Percentiles rank a stretch among this genome's conserved stretches.
These are phyloP conservation scores for Dryadula phaetusa DNA, from an alignment of 2,888 invertebrate genomes.

Conservation along the genomic window DNA sequence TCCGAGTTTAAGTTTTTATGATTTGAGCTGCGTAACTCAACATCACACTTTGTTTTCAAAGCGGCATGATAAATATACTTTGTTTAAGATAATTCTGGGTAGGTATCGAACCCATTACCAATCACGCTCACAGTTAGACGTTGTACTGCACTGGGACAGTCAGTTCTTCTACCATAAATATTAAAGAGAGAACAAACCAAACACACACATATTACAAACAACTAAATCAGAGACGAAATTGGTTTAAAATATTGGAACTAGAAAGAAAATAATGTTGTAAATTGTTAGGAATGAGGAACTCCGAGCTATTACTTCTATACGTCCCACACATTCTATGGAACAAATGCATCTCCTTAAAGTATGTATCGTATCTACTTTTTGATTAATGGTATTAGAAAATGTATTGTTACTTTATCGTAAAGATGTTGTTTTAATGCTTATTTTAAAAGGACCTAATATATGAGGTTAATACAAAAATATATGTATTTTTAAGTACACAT, in stretches of 20 bases:
- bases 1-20: too few relatives aligned
- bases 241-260: slow-evolving; percentile 7
- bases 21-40: too few relatives aligned
- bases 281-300: slow-evolving; percentile 47
- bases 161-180: too few relatives aligned
- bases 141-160: too few relatives aligned
- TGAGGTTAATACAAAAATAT: neutral
- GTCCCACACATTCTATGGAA: slow-evolving; percentile 52
- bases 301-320: slow-evolving; percentile 52
- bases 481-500: too few relatives aligned
- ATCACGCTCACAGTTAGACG: too few relatives aligned
- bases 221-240: slow-evolving; percentile 4
- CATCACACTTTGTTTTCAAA: too few relatives aligned
- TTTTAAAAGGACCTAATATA: slow-evolving; percentile 58
- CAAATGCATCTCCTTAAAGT: slow-evolving; percentile 70
- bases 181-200: neutral
- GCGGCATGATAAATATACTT: too few relatives aligned
- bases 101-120: too few relatives aligned
- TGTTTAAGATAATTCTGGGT: too few relatives aligned
- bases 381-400: slow-evolving; percentile 67
- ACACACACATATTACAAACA: neutral
- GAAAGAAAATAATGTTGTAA: slow-evolving; percentile 17
- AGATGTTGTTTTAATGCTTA: slow-evolving; percentile 75
- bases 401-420: slow-evolving; percentile 66
- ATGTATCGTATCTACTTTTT: slow-evolving; percentile 65